Conservation (phyloP, 2,888 invertebrate species). For the Standfussiana lucernea region DNA sequence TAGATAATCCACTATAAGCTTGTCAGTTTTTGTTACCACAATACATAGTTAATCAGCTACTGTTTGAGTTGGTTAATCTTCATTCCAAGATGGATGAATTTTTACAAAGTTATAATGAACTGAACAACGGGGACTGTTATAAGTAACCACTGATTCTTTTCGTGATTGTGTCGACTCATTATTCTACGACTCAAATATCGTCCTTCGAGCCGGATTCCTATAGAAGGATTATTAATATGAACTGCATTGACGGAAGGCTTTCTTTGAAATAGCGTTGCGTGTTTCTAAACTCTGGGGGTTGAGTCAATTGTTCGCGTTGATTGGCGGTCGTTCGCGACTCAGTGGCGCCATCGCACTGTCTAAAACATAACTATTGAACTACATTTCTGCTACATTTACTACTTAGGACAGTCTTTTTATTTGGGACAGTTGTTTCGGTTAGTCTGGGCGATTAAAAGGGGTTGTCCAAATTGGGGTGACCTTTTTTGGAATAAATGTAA, state of each 20-base stretch:
- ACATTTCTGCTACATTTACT: constrained; percentile 22
- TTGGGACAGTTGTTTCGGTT: constrained; percentile 37
- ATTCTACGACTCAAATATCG: background rate
- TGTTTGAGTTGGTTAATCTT: background rate
- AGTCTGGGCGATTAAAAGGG: constrained; percentile 4
- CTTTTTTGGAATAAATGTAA: constrained; percentile 1
- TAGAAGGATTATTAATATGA: constrained; percentile 18
- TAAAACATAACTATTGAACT: constrained; percentile 54
- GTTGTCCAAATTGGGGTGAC: background rate
- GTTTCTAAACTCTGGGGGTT: constrained; percentile 67
- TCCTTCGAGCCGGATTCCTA: constrained; percentile 23
- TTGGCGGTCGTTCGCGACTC: constrained; percentile 75
- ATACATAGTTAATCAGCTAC: background rate
- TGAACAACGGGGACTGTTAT: background rate
- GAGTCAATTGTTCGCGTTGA: constrained; percentile 73
- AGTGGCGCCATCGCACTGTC: constrained; percentile 74
- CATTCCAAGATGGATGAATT: background rate
- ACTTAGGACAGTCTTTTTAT: constrained; percentile 1
- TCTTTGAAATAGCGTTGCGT: constrained; percentile 74
- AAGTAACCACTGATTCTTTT: background rate
- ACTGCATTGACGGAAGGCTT: constrained; percentile 61
- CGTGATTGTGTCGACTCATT: background rate
- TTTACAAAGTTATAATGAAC: background rate
- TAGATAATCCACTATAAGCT: constrained; percentile 1
- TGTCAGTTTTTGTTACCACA: background rate